Evolutionary conservation across 2,888 invertebrate genomes (phyloP), one percentile per base, ranked within the genome.

Genomic region (Drosophila putrida): DNA sequence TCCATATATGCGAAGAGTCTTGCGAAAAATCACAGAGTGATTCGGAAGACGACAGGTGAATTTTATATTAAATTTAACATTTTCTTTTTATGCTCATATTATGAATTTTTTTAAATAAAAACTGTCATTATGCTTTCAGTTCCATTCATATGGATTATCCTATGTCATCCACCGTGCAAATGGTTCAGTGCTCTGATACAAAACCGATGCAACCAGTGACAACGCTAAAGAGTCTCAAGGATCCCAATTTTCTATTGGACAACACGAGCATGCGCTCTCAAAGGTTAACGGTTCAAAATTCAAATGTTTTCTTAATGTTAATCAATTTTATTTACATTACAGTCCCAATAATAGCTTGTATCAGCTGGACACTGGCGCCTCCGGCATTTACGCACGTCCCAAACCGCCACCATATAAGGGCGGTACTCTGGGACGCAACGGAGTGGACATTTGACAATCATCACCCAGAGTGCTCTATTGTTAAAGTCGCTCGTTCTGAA

Each of bases 1-100:
- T 95, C 93, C 95, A 95, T 91, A 94, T 95, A 90, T 96, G 95
- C 93, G 94, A 94, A 90, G 95, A 96, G 90, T 83, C 88, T 47
- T 89, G 88, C 71, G 78, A 65, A 15, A 76, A 69, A 69, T 43
- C 60, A 49, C 66, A 68, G 57, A 74, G 50, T 57, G 80, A 81
- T 51, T 80, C 80, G 44, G 79, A 78, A 38, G 50, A 77, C 62
- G 79, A 77, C 63, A 90, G 83, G 90, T 90, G 85, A 88, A 63
- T 71, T 75, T 62, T 66, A 8, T 27, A 55, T 55, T 53, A 15
- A 43, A 49, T 4, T 36, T 33, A 31, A 8, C 15, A 33, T 8
- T 6, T 10, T 9, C 27, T 25, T 6, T 11, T 33, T 1, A 13
- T 28, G 11, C 3, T 2, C 1, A 11, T 1, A 4, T 25, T 6